These are phyloP conservation scores for Sebastes fasciatus DNA, from an alignment of 2,113 vertebrate genomes.

Conservation along the genomic window DNA sequence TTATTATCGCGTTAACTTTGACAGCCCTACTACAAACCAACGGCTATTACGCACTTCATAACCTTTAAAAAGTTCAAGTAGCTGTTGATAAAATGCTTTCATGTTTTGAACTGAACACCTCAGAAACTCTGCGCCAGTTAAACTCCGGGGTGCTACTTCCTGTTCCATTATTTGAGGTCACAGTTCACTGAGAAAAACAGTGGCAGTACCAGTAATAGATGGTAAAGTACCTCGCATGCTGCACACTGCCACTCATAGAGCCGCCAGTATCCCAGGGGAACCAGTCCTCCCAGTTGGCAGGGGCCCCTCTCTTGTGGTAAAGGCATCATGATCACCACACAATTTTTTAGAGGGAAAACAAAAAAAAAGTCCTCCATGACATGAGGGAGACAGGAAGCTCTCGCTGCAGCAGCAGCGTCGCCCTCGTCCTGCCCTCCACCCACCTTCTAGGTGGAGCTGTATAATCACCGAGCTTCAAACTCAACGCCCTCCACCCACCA, in stretches of 20 bases:
- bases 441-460: constrained; percentile 58
- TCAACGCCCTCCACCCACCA: constrained; percentile 60
- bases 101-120: constrained; percentile 10
- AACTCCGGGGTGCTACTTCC: constrained; percentile 49
- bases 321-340: constrained; percentile 34
- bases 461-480: constrained; percentile 55
- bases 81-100: neutral
- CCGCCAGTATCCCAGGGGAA: constrained; percentile 57
- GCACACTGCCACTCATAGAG: constrained; percentile 25
- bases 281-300: constrained; percentile 32
- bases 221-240: constrained; percentile 23
- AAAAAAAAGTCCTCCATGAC: constrained; percentile 45
- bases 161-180: constrained; percentile 70
- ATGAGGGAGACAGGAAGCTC: constrained; percentile 67
- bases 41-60: neutral
- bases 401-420: constrained; percentile 38
- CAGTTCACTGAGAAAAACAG: constrained; percentile 81
- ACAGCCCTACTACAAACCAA: neutral
- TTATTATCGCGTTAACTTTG: too few relatives aligned
- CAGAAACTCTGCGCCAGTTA: constrained; percentile 16
- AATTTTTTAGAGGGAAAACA: constrained; percentile 55
- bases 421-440: constrained; percentile 58
- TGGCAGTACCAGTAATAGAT: constrained; percentile 62
- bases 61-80: constrained; percentile 2
- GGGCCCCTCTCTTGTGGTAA: constrained; percentile 39